These are phyloP conservation scores for Nannoperca obscura DNA, from an alignment of 2,797 vertebrate species.

Conservation along the genomic window DNA sequence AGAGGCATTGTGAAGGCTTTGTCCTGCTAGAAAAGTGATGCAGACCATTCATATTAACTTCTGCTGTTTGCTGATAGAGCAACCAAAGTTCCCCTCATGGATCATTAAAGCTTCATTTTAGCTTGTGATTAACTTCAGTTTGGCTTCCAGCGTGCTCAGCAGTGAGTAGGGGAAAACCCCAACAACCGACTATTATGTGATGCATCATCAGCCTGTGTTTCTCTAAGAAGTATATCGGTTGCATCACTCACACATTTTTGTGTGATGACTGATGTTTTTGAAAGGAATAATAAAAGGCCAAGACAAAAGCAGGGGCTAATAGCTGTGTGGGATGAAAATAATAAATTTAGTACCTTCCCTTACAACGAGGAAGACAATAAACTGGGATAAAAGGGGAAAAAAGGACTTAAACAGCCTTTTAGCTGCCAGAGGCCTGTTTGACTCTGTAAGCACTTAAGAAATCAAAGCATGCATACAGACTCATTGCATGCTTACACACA, in stretches of 20 bases:
- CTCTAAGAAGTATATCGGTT: conserved; percentile 66
- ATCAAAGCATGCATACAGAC: conserved; percentile 4
- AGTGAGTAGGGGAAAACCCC: conserved; percentile 40
- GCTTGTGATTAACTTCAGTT: conserved; percentile 54
- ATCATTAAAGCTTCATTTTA: conserved; percentile 60
- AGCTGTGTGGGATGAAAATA: conserved; percentile 59
- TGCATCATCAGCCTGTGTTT: conserved; percentile 60
- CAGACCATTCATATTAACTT: conserved; percentile 17
- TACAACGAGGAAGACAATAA: conserved; percentile 28
- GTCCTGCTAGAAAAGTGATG: conserved; percentile 7
- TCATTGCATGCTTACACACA: conserved; percentile 17
- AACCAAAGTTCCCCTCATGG: conserved; percentile 60
- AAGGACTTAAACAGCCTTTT: background rate
- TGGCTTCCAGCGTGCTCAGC: conserved; percentile 54
- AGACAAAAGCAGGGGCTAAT: conserved; percentile 51
- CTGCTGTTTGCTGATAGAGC: conserved; percentile 60
- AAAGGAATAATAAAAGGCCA: conserved; percentile 44
- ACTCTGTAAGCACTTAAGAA: conserved; percentile 29
- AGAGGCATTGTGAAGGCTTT: conserved; percentile 16
- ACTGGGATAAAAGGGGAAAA: conserved; percentile 32
- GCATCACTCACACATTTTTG: conserved; percentile 75
- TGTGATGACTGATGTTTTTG: conserved; percentile 63
- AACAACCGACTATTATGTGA: conserved; percentile 35
- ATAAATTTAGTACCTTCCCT: conserved; percentile 50
- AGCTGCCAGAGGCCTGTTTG: conserved; percentile 31